A percentile compares a stretch with the other conserved stretches of the same genome.
These are phyloP conservation scores for Drosophila kohkoa DNA, from an alignment of 1,140 invertebrate genomes.

Conservation along the genomic window DNA sequence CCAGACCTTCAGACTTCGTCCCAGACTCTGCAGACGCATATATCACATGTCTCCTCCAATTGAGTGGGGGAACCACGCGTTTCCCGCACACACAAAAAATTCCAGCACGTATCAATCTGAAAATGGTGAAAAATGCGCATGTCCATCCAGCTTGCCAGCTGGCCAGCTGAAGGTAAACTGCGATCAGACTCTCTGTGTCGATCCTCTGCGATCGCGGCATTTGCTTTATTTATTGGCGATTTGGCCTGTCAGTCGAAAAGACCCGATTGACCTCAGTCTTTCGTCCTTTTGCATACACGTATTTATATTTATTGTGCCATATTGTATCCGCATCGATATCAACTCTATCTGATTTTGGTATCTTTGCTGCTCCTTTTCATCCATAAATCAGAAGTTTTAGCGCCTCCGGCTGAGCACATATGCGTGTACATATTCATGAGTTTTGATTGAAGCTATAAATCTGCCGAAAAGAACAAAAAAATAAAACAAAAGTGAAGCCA, in stretches of 20 bases:
- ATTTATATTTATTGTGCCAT: slow-evolving; percentile 47
- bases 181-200: neutral
- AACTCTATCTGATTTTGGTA: slow-evolving; percentile 19
- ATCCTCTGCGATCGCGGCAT: neutral
- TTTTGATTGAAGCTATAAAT: slow-evolving; percentile 80
- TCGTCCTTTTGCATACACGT: slow-evolving; percentile 67
- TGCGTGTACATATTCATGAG: slow-evolving; percentile 79
- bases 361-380: slow-evolving; percentile 15
- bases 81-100: slow-evolving; percentile 38
- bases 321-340: slow-evolving; percentile 30
- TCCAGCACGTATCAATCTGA: slow-evolving; percentile 84
- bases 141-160: slow-evolving; percentile 29
- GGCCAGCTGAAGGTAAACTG: slow-evolving; percentile 17
- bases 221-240: slow-evolving; percentile 54
- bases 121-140: slow-evolving; percentile 77
- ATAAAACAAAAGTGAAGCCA: neutral
- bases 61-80: slow-evolving; percentile 15
- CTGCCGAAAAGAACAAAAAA: slow-evolving; percentile 31
- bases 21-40: slow-evolving; percentile 70
- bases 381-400: slow-evolving; percentile 67
- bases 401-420: slow-evolving; percentile 47
- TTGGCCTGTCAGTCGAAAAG: slow-evolving; percentile 39
- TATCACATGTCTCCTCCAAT: slow-evolving; percentile 59
- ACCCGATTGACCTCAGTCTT: slow-evolving; percentile 34
- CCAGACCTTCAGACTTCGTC: slow-evolving; percentile 11